These are phyloP conservation scores for Silvanus unidentatus DNA, from an alignment of 2,888 invertebrate species.

Conservation along the genomic window DNA sequence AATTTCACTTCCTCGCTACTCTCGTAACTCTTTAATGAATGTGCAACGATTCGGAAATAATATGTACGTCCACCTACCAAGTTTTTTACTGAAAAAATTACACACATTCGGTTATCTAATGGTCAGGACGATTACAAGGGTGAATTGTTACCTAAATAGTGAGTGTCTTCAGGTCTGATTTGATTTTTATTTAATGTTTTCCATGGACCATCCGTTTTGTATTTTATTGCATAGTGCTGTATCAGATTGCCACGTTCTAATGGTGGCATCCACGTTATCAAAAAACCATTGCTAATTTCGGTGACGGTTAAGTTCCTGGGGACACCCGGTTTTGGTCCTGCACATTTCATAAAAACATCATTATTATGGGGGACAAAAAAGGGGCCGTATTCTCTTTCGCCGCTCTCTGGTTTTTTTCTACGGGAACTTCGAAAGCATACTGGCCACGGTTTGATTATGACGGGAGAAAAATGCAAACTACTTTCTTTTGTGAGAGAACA, in stretches of 20 bases:
- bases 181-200: slow-evolving; percentile 82
- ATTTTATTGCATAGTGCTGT: slow-evolving; percentile 87
- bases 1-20: slow-evolving; percentile 84
- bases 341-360: slow-evolving; percentile 4
- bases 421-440: neutral
- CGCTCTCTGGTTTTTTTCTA: neutral
- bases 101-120: slow-evolving; percentile 1
- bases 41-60: slow-evolving; percentile 86
- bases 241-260: slow-evolving; percentile 69
- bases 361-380: neutral
- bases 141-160: slow-evolving; percentile 66
- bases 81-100: slow-evolving; percentile 68
- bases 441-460: too few relatives aligned
- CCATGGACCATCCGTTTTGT: slow-evolving; percentile 84
- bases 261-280: slow-evolving; percentile 86
- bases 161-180: slow-evolving; percentile 84
- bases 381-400: neutral
- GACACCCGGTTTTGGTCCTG: slow-evolving; percentile 87
- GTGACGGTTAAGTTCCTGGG: slow-evolving; percentile 87
- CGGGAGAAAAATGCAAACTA: too few relatives aligned
- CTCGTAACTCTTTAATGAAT: slow-evolving; percentile 80
- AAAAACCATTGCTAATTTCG: slow-evolving; percentile 83
- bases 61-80: slow-evolving; percentile 86
- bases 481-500: too few relatives aligned
- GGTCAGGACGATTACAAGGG: slow-evolving; percentile 12